Conservation (phyloP, 2,113 vertebrate species). For the Gymnogyps californianus region DNA sequence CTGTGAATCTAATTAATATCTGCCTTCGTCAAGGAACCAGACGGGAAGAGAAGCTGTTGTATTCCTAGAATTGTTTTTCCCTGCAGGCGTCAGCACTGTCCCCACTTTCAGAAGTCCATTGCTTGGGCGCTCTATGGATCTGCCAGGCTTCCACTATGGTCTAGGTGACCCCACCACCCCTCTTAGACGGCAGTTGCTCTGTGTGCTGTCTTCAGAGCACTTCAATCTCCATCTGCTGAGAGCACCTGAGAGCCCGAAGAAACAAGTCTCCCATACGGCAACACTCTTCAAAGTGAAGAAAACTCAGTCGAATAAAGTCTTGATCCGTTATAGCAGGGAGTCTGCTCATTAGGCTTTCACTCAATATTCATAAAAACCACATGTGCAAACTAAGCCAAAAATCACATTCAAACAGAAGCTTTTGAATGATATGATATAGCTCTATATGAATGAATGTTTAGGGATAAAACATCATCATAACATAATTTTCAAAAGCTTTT, state of each 20-base stretch:
- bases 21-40: background rate
- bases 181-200: background rate
- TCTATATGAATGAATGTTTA: background rate
- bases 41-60: background rate
- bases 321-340: background rate
- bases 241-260: background rate
- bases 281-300: background rate
- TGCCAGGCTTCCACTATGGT: background rate
- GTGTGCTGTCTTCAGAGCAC: background rate
- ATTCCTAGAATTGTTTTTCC: background rate
- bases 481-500: background rate
- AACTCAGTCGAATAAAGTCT: background rate
- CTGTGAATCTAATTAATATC: background rate
- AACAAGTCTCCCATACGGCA: slow-evolving; percentile 14
- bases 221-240: slow-evolving; percentile 12
- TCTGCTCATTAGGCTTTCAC: background rate
- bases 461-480: background rate
- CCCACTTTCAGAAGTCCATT: background rate
- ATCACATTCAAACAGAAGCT: background rate
- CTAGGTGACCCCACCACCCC: background rate
- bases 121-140: rapidly evolving
- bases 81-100: background rate
- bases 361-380: background rate
- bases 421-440: background rate
- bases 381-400: background rate